A percentile compares a stretch with the other conserved stretches of the same genome.
phyloP scores from a whole-genome alignment of 2,113 vertebrate genomes.

The Panthera tigris region DNA sequence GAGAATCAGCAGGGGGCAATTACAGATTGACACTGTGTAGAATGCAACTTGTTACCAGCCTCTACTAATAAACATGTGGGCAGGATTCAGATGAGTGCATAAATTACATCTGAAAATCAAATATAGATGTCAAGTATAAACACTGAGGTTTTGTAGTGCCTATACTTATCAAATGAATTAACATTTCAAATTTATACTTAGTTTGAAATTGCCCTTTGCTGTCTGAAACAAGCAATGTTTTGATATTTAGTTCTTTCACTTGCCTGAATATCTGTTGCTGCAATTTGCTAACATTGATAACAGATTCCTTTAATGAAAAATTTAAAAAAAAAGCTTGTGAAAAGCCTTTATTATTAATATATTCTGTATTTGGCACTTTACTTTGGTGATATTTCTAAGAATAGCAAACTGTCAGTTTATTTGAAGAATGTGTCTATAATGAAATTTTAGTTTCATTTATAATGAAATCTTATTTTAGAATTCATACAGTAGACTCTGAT shows the following conservation, averaged over 20 bases:
- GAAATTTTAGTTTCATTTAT: conserved; percentile 39
- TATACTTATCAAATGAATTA: conserved; percentile 32
- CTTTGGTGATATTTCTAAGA: conserved; percentile 25
- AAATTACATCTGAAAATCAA: conserved; percentile 70
- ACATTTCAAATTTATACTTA: conserved; percentile 57
- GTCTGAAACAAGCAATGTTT: conserved; percentile 29
- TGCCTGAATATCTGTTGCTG: background rate
- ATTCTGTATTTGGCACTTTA: conserved; percentile 9
- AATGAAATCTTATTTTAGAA: conserved; percentile 35
- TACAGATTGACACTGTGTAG: conserved; percentile 14
- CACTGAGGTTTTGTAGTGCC: conserved; percentile 40
- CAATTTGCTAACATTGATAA: conserved; percentile 17
- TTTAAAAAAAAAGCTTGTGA: background rate
- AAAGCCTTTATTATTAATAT: conserved; percentile 1
- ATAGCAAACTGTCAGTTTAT: background rate
- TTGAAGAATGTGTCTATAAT: conserved; percentile 26
- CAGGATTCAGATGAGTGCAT: conserved; percentile 26
- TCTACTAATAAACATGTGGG: background rate
- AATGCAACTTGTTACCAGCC: conserved; percentile 35
- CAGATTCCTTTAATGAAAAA: background rate
- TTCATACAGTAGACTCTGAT: background rate
- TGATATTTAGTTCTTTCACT: conserved; percentile 20
- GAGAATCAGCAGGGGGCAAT: conserved; percentile 31
- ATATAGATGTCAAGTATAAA: conserved; percentile 56
- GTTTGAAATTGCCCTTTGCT: conserved; percentile 54